These are phyloP conservation scores for Pogonomyrmex barbatus DNA, from an alignment of 1,140 invertebrate genomes.

Conservation along the genomic window DNA sequence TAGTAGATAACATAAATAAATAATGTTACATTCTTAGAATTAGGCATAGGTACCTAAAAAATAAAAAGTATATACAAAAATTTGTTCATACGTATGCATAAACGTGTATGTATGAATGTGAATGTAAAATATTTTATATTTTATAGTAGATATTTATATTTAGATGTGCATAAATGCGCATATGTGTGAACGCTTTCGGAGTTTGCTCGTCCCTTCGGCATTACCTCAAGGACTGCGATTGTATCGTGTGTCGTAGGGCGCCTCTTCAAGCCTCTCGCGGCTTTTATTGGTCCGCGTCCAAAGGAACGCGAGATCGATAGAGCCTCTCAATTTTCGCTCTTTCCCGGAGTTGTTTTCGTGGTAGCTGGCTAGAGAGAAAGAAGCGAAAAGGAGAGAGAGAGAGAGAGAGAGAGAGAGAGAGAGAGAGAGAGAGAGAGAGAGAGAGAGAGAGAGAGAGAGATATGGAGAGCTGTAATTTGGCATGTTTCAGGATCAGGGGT, in stretches of 20 bases:
- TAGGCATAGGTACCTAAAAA: no score
- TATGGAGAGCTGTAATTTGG: conserved; percentile 77
- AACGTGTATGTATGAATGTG: no score
- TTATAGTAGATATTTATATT: no score
- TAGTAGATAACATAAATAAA: no score
- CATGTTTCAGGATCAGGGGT: conserved; percentile 80
- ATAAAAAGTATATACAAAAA: no score
- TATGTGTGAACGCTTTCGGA: no score
- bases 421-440: conserved; percentile 52
- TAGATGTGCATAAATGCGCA: no score
- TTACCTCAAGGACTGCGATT: conserved; percentile 54
- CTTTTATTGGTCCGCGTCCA: conserved; percentile 72
- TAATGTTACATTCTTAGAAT: no score
- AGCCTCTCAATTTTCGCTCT: conserved; percentile 77
- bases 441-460: conserved; percentile 36
- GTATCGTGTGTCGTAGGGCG: conserved; percentile 24
- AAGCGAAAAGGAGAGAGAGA: conserved; percentile 7
- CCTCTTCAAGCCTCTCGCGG: conserved; percentile 25
- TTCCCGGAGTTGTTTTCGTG: conserved; percentile 63
- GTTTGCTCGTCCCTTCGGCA: no score
- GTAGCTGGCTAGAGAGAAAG: conserved; percentile 35
- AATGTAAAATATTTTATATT: no score
- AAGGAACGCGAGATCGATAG: conserved; percentile 78
- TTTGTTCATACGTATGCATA: no score
- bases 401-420: conserved; percentile 47